phyloP scores from a whole-genome alignment of 2,797 vertebrate species.

The Arnoldichthys spilopterus region DNA sequence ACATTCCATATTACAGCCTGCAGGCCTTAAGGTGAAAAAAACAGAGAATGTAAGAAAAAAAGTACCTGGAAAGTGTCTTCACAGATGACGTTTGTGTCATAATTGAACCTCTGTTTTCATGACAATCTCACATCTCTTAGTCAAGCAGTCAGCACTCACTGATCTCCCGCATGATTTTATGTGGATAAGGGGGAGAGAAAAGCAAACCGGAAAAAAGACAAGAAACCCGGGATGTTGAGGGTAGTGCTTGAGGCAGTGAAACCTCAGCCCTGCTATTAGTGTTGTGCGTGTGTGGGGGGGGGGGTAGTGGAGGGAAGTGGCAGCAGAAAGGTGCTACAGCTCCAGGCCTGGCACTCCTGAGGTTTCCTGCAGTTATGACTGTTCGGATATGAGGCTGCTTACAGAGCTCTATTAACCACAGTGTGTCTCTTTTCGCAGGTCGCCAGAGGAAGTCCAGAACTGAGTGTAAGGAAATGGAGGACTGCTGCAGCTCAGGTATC shows the following conservation, averaged over 20 bases:
- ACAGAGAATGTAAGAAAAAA: not conserved
- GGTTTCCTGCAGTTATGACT: conserved; percentile 11
- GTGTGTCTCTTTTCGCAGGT: conserved; percentile 49
- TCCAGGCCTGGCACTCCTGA: conserved; percentile 4
- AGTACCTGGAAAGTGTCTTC: not conserved
- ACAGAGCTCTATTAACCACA: conserved; percentile 16
- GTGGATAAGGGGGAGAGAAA: conserved; percentile 21
- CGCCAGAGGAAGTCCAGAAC: not conserved
- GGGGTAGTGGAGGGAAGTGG: not conserved
- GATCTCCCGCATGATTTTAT: conserved; percentile 20
- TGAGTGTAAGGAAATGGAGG: not conserved
- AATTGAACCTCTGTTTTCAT: not conserved
- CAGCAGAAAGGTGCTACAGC: conserved; percentile 31
- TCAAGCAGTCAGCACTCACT: conserved; percentile 17
- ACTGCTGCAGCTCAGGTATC: conserved; percentile 44
- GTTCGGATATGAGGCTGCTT: conserved; percentile 4
- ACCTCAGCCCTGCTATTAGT: conserved; percentile 46
- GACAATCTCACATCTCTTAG: not conserved
- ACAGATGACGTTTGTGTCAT: not conserved
- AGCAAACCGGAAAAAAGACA: conserved; percentile 25
- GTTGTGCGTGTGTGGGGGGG: too few species aligned
- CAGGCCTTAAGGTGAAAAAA: not conserved
- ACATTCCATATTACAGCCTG: not conserved
- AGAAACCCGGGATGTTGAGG: conserved; percentile 30
- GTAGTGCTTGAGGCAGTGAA: conserved; percentile 38